These are phyloP conservation scores for Nesoenas mayeri DNA, from an alignment of 2,113 vertebrate genomes.

Conservation along the genomic window DNA sequence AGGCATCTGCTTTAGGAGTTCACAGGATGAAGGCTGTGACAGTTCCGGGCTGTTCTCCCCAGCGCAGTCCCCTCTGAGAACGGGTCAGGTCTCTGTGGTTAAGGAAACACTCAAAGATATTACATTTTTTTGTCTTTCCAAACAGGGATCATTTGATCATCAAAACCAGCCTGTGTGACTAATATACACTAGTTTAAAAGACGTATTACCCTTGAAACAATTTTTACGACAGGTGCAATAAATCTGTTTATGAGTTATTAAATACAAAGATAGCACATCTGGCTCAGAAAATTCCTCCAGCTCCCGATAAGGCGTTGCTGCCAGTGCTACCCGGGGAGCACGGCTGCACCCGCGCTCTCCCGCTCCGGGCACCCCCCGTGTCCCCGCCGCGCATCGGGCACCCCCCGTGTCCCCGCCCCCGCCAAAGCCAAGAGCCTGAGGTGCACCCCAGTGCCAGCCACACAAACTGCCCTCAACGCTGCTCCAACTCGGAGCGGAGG, in stretches of 20 bases:
- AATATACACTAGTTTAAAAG: background rate
- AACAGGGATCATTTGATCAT: background rate
- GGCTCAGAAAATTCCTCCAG: background rate
- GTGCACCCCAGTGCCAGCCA: background rate
- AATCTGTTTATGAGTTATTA: background rate
- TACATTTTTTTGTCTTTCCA: background rate
- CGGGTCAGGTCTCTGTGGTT: background rate
- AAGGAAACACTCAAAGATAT: background rate
- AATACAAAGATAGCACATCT: background rate
- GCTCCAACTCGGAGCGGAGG: background rate
- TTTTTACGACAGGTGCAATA: background rate
- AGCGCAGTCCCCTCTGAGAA: background rate
- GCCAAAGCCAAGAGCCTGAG: background rate
- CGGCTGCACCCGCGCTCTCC: too few relatives aligned
- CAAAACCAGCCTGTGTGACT: background rate
- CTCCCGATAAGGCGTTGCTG: background rate
- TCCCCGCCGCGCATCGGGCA: too few relatives aligned
- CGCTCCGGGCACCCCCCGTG: too few relatives aligned
- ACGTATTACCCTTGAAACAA: background rate
- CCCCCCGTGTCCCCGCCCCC: too few relatives aligned
- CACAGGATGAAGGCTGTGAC: background rate
- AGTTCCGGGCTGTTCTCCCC: constrained; percentile 8
- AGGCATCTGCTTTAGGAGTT: constrained; percentile 28
- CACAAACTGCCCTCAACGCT: background rate
- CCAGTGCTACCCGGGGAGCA: background rate